Base-by-base conservation (phyloP, 2,113 vertebrate genomes). In the Forbesichthys agassizii region DNA sequence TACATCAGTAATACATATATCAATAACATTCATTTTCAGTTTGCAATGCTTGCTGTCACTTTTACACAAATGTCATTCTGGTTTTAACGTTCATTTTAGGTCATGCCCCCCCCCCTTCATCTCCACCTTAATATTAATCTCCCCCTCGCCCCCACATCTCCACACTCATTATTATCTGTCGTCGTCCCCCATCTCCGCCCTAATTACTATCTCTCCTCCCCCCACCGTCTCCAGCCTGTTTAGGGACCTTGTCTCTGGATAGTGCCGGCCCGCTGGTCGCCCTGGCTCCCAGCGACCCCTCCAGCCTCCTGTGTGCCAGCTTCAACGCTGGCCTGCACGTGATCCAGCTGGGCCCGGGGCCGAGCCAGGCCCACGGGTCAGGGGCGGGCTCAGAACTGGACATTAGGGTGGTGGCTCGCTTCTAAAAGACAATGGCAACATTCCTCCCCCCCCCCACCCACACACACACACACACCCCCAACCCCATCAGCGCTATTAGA, bases 261-360 rank as follows among this genome's bases (percentile, higher is more conserved):
- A 94, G 95, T 47, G 91, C 95, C 0, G 96, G 97, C 20, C 93
- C 96, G 0, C 86, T 98, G 84, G 88, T 93, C 11, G 95, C 95
- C 0, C 82, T 99, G 80, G 93, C 94, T 0, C 84, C 90, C 27
- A 93, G 89, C 0, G 91, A 95, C 82, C 78, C 83, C 63, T 55
- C 54, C 69, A 93, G 82, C 1, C 85, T 98, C 56, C 86, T 98
- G 69, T 98, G 96, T n/a, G 94, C 96, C 87, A 95, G 94, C 81
- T 94, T 94, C 69, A 92, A 86, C 90, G 85, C 80, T 0, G 96
- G 96, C 33, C 91, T 97, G 69, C 94, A 94, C 68, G 83, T 95
- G 0, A 94, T 99, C 9, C 87, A 91, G 58, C 27, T 92, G 60
- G 78, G 79, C 13, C 82, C 82, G 59, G 79, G 83, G 51, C 65